A percentile compares a stretch with the other conserved stretches of the same genome.
These are phyloP conservation scores for cattle (Bos taurus) DNA, from an alignment of 2,113 vertebrate genomes.

Conservation along the genomic window ARS-UCD2.0 NC_037334.1:4453001-4453500, in stretches of 20 bases:
- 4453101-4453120: neutral
- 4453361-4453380: neutral
- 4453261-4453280: neutral
- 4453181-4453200: neutral
- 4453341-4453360: neutral
- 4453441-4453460: neutral
- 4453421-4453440: neutral
- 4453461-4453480: neutral
- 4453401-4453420: neutral
- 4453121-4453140: too few relatives aligned
- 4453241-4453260: neutral
- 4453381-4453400: neutral
- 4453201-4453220: neutral
- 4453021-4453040: constrained; percentile 86
- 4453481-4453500: neutral
- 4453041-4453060: constrained; percentile 97
- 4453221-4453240: neutral
- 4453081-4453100: constrained; percentile 73
- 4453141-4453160: neutral
- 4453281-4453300: neutral
- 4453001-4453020: neutral
- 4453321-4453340: neutral
- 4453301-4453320: neutral
- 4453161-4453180: too few relatives aligned
- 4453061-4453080: constrained; percentile 91